Evolutionary conservation across 2,113 vertebrate genomes (phyloP).

Genomic region (Gymnocephalus cernua): DNA sequence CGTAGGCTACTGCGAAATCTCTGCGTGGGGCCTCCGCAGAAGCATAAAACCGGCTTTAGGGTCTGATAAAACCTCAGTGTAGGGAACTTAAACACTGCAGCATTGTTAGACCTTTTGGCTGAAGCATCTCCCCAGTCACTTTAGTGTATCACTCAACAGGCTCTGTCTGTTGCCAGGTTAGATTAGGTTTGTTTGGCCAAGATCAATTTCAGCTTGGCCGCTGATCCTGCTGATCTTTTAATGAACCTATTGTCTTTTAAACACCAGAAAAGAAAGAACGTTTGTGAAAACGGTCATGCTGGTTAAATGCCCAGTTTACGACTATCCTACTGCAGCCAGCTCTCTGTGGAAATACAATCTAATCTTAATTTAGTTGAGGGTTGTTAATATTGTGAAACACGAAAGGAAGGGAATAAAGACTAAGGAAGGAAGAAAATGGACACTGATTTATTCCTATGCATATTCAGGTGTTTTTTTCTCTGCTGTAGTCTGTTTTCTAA

Average conservation of each 20-base stretch:
- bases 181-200: constrained; percentile 59
- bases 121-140: constrained; percentile 42
- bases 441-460: not conserved
- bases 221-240: constrained; percentile 54
- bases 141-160: constrained; percentile 24
- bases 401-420: not conserved
- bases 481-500: not conserved
- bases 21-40: no score
- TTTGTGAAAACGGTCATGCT: constrained; percentile 16
- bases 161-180: constrained; percentile 26
- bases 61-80: not conserved
- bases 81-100: constrained; percentile 3
- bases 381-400: not conserved
- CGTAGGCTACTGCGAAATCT: no score
- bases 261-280: constrained; percentile 12
- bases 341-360: constrained; percentile 1
- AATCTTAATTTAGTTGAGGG: constrained; percentile 17
- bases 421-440: not conserved
- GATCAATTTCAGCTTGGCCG: constrained; percentile 60
- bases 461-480: not conserved
- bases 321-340: constrained; percentile 7
- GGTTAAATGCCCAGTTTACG: constrained; percentile 1
- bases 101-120: constrained; percentile 16
- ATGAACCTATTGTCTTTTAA: constrained; percentile 48
- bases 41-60: no score